phyloP scores from a whole-genome alignment of 2,113 vertebrate genomes.

The Callithrix jacchus region DNA sequence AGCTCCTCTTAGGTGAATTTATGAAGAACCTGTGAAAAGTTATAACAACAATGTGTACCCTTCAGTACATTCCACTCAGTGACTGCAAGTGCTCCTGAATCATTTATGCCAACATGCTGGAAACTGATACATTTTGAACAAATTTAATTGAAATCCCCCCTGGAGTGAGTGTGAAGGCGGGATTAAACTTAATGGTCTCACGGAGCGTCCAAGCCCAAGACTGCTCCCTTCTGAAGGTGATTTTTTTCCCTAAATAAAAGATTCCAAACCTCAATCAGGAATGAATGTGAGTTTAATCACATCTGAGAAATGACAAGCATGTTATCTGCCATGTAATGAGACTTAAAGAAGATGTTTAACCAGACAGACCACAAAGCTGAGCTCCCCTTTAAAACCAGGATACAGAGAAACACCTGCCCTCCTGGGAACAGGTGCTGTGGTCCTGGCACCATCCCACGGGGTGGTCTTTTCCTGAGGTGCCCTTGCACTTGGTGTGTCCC shows the following conservation, averaged over 20 bases:
- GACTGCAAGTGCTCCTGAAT: slow-evolving; percentile 83
- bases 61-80: slow-evolving; percentile 74
- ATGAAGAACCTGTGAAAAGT: slow-evolving; percentile 79
- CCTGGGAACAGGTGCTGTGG: neutral
- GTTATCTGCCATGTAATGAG: slow-evolving; percentile 70
- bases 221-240: slow-evolving; percentile 73
- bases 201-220: slow-evolving; percentile 52
- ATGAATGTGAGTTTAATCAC: slow-evolving; percentile 79
- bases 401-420: neutral
- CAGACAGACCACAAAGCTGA: slow-evolving; percentile 57
- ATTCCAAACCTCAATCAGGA: slow-evolving; percentile 72
- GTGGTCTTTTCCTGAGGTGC: accelerated
- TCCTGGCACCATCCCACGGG: neutral
- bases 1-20: slow-evolving; percentile 78
- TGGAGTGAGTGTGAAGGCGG: slow-evolving; percentile 83
- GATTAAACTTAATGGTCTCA: slow-evolving; percentile 84
- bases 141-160: slow-evolving; percentile 88
- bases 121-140: slow-evolving; percentile 87
- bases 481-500: too few species aligned
- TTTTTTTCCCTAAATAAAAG: slow-evolving; percentile 75
- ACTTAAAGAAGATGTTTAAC: slow-evolving; percentile 78
- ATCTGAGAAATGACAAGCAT: slow-evolving; percentile 72
- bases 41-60: slow-evolving; percentile 78
- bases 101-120: slow-evolving; percentile 85
- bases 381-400: slow-evolving; percentile 26